Evolutionary conservation across 2,113 vertebrate species (phyloP).

Genomic region (Phyllopteryx taeniolatus): DNA sequence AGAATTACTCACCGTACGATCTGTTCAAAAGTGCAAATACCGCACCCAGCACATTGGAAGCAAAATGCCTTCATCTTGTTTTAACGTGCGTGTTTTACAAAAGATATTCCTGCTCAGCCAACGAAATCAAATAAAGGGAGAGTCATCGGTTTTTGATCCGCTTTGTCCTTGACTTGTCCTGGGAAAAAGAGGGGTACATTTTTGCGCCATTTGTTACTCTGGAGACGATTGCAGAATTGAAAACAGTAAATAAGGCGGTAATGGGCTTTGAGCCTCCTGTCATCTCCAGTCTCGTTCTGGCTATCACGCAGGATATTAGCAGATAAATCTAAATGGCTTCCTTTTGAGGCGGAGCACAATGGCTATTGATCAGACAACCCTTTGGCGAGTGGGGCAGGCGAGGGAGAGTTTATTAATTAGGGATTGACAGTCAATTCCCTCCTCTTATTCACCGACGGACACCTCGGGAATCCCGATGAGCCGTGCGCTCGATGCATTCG

Average conservation of each 20-base stretch:
- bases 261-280: constrained; percentile 70
- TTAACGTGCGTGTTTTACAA: background rate
- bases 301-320: constrained; percentile 77
- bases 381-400: constrained; percentile 51
- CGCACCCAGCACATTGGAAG: constrained; percentile 20
- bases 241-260: constrained; percentile 73
- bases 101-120: constrained; percentile 13
- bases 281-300: constrained; percentile 67
- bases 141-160: constrained; percentile 40
- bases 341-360: constrained; percentile 65
- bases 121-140: constrained; percentile 40
- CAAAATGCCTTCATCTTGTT: constrained; percentile 22
- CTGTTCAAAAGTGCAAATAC: constrained; percentile 13
- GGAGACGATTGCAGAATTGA: constrained; percentile 66
- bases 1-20: constrained; percentile 12
- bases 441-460: constrained; percentile 66
- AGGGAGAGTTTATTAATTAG: constrained; percentile 85
- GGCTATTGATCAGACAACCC: constrained; percentile 80
- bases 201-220: constrained; percentile 61
- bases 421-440: constrained; percentile 83
- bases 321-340: constrained; percentile 81
- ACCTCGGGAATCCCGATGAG: constrained; percentile 64
- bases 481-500: constrained; percentile 40
- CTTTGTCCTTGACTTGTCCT: constrained; percentile 64
- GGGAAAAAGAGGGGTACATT: constrained; percentile 41